A percentile compares a stretch with the other conserved stretches of the same genome.
Evolutionary conservation across 2,888 invertebrate genomes (phyloP).

Genomic region (Eupithecia centaureata): DNA sequence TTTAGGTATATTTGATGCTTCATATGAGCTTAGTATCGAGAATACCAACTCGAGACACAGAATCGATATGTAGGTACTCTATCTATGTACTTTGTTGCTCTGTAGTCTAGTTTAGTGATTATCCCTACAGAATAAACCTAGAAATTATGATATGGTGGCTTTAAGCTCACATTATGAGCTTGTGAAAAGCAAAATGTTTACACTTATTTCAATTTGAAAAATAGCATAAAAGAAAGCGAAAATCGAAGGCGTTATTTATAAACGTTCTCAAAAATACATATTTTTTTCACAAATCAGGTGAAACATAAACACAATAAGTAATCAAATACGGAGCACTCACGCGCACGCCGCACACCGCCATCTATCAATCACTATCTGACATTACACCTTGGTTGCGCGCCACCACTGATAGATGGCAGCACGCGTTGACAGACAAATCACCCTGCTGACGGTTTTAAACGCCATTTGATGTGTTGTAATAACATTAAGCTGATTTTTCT

Average conservation of each 20-base stretch:
- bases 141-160: too few species aligned
- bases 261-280: conserved; percentile 36
- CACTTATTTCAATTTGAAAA: too few species aligned
- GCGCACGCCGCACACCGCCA: conserved; percentile 65
- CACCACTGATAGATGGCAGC: conserved; percentile 76
- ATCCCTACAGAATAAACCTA: background rate
- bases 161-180: too few species aligned
- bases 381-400: conserved; percentile 72
- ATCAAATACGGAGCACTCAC: conserved; percentile 58
- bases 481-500: conserved; percentile 55
- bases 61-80: background rate
- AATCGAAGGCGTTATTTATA: conserved; percentile 32
- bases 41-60: background rate
- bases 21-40: background rate
- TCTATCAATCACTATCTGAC: conserved; percentile 74
- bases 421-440: conserved; percentile 71
- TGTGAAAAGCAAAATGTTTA: too few species aligned
- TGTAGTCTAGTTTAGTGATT: background rate
- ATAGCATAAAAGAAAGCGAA: too few species aligned
- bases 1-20: background rate
- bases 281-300: conserved; percentile 47
- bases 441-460: conserved; percentile 69
- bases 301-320: conserved; percentile 53
- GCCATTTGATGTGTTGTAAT: conserved; percentile 67
- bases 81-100: background rate